A percentile compares a stretch with the other conserved stretches of the same genome.
phyloP scores from a whole-genome alignment of 2,113 vertebrate species.

The Sebastes fasciatus region DNA sequence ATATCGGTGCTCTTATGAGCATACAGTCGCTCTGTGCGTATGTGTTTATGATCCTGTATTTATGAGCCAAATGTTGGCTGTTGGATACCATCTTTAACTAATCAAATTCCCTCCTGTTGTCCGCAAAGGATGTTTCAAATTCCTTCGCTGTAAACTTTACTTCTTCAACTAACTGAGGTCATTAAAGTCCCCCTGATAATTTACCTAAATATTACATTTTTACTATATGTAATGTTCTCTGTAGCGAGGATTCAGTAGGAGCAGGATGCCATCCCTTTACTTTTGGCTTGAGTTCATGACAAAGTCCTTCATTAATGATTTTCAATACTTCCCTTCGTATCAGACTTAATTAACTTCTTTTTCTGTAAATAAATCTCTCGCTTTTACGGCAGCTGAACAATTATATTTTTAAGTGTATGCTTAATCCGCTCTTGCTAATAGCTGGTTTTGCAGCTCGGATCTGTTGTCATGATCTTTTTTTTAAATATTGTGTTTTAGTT shows the following conservation, averaged over 20 bases:
- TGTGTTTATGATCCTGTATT: conserved; percentile 60
- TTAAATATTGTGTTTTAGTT: conserved; percentile 41
- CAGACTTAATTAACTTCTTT: conserved; percentile 7
- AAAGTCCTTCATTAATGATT: background rate
- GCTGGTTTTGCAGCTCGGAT: conserved; percentile 36
- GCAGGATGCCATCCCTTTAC: background rate
- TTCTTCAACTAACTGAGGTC: background rate
- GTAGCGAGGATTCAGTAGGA: background rate
- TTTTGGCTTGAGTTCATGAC: background rate
- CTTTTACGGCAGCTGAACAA: conserved; percentile 71
- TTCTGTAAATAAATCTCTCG: conserved; percentile 52
- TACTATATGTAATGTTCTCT: background rate
- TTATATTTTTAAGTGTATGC: conserved; percentile 34
- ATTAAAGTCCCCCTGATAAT: background rate
- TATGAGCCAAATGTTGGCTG: conserved; percentile 53
- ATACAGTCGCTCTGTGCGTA: conserved; percentile 16
- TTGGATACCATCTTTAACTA: conserved; percentile 29
- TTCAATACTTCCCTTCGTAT: background rate
- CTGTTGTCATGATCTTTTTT: conserved; percentile 21
- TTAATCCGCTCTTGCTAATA: conserved; percentile 31
- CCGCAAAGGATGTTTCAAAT: conserved; percentile 6
- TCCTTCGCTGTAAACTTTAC: conserved; percentile 8
- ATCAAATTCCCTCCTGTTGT: background rate
- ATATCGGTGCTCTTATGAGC: conserved; percentile 29
- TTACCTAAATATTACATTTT: background rate